phyloP scores from a whole-genome alignment of 2,113 vertebrate species.

The Phylloscopus trochiloides region DNA sequence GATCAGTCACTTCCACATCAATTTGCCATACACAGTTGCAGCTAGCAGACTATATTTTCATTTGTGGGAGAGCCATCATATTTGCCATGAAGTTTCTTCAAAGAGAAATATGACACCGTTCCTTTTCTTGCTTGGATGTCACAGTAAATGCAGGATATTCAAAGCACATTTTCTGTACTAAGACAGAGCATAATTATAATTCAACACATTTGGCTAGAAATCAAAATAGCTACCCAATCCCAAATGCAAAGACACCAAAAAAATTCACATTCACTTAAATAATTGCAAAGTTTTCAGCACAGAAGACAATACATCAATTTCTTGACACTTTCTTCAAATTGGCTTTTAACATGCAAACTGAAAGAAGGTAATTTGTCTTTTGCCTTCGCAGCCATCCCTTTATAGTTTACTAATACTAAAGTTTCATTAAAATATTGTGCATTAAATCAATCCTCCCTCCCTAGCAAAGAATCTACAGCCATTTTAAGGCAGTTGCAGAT shows the following conservation, averaged over 20 bases:
- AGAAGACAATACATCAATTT: conserved; percentile 39
- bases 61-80: not conserved
- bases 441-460: not conserved
- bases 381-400: not conserved
- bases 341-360: not conserved
- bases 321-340: conserved; percentile 33
- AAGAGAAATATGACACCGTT: not conserved
- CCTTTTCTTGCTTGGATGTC: not conserved
- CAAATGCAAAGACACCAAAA: conserved; percentile 5
- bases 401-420: not conserved
- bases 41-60: not conserved
- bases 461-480: not conserved
- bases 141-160: not conserved
- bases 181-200: conserved; percentile 22
- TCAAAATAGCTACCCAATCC: not conserved
- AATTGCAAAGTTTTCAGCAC: conserved; percentile 11
- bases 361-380: conserved; percentile 7
- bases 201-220: not conserved
- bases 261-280: conserved; percentile 1
- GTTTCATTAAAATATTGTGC: not conserved
- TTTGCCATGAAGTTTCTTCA: not conserved
- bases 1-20: not conserved
- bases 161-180: not conserved
- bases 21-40: not conserved
- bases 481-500: not conserved